A percentile compares a stretch with the other conserved stretches of the same genome.
Conservation (phyloP, 2,797 vertebrate species). For the Periparus ater region DNA sequence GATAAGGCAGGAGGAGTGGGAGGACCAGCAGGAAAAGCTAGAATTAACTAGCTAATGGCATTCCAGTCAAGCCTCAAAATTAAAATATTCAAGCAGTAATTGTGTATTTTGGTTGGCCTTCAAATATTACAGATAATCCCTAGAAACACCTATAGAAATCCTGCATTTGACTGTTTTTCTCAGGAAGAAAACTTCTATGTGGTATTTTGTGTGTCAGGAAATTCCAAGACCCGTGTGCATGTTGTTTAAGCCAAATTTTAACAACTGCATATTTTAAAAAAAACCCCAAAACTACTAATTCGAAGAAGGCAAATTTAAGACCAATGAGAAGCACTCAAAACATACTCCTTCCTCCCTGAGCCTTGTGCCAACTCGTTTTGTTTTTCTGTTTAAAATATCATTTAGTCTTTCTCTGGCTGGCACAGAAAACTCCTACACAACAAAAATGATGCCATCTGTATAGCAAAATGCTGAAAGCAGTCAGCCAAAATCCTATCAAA, state of each 20-base stretch:
- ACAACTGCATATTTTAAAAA: background rate
- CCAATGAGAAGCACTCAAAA: background rate
- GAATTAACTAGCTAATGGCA: background rate
- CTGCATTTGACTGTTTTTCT: background rate
- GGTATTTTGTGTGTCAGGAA: background rate
- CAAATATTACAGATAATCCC: background rate
- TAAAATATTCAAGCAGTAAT: background rate
- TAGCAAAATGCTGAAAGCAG: background rate
- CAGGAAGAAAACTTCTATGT: background rate
- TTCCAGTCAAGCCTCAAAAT: background rate
- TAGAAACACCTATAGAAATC: background rate
- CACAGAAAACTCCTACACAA: constrained; percentile 32
- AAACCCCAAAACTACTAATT: background rate
- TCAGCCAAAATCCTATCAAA: background rate
- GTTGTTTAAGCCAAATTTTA: background rate
- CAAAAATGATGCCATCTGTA: background rate
- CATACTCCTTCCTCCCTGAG: background rate
- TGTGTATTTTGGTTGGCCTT: background rate
- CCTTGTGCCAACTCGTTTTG: background rate
- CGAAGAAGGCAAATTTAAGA: background rate
- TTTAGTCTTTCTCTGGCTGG: constrained; percentile 36
- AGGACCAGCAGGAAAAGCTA: background rate
- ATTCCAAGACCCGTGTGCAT: background rate
- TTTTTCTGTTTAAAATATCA: background rate
- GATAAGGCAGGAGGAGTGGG: background rate